Base-by-base conservation (phyloP, 2,888 invertebrate species). In the Spialia ferax region DNA sequence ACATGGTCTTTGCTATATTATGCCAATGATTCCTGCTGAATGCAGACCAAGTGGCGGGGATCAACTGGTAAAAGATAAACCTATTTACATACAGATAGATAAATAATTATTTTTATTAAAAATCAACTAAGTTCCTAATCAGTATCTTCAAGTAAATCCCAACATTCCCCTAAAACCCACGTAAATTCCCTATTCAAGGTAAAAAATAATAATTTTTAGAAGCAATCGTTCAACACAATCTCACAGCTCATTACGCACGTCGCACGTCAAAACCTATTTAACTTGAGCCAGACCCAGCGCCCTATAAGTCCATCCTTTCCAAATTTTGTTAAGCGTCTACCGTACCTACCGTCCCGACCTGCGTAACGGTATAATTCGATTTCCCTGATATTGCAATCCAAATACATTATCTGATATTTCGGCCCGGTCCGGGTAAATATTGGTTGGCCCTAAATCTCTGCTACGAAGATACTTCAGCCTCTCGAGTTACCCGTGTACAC, bases 331-430 rank as follows among this genome's bases (percentile, higher is more conserved):
- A 63, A 0, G 15, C 38, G 20, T 3, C 7, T 42, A 42, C 10
- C 42, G 1, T 2, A 38, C 42, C 42, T 42, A 42, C 38, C 20
- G 18, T 10, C 38, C 29, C 20, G 10, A 62, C 68, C 70, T 69
- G 71, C 68, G 69, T 71, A 69, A n/a, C n/a, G n/a, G n/a, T n/a
- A n/a, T 75, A 74, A 77, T 74, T 64, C 69, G 74, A 73, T 75
- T 75, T 38, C 35, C 57, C 50, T 76, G 78, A 79, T 82, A 85
- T 83, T 78, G 78, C 79, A 82, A 80, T 75, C 78, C 85, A 86
- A 86, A 86, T 81, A 86, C 83, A 85, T 86, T 84, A 85, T 82
- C 85, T 84, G 78, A 80, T 81, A 83, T 86, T 87, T 82, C 82
- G 72, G 69, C 67, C 68, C 78, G 77, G 32, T 77, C 77, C 75